These are phyloP conservation scores for Heliconius cydno DNA, from an alignment of 2,888 invertebrate genomes.

Conservation along the genomic window DNA sequence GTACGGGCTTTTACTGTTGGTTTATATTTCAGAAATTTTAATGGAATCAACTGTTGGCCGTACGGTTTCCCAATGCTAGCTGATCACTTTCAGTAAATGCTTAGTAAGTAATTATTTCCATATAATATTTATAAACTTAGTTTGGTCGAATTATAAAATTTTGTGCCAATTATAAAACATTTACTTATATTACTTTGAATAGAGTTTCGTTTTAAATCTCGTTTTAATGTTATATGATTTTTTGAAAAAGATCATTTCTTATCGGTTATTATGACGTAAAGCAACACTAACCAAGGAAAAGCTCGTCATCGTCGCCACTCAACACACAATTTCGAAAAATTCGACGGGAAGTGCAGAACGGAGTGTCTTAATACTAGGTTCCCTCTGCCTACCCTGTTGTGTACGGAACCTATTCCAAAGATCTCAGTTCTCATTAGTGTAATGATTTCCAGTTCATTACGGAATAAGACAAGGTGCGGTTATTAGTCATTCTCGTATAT, in stretches of 20 bases:
- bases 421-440: constrained; percentile 13
- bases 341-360: too few species aligned
- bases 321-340: too few species aligned
- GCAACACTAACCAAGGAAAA: too few species aligned
- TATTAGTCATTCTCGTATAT: constrained; percentile 24
- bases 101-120: background rate
- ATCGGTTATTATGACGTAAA: too few species aligned
- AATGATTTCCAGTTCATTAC: constrained; percentile 34
- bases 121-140: background rate
- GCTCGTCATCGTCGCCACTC: too few species aligned
- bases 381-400: too few species aligned
- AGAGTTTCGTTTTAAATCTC: background rate
- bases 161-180: background rate
- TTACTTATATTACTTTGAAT: background rate
- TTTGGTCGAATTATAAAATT: background rate
- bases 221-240: too few species aligned
- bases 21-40: constrained; percentile 48
- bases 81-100: background rate
- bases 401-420: too few species aligned
- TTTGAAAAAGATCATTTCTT: too few species aligned
- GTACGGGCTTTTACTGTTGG: constrained; percentile 35
- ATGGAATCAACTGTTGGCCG: constrained; percentile 41
- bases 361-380: too few species aligned
- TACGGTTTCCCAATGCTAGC: constrained; percentile 16
- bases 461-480: constrained; percentile 35